phyloP scores from a whole-genome alignment of 2,113 vertebrate genomes.

The Dolichotis patagonum region DNA sequence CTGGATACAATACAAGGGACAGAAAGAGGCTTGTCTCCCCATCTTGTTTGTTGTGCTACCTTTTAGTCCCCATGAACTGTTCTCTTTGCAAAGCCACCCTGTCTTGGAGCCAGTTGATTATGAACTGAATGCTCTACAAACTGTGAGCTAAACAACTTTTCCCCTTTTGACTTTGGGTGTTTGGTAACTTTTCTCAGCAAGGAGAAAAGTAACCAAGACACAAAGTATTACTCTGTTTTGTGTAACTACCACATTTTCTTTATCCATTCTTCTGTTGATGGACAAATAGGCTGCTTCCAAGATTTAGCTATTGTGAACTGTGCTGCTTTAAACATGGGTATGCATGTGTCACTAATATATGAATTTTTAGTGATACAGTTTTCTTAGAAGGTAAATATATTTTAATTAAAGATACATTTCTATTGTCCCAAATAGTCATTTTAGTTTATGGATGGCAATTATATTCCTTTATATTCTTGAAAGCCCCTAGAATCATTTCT shows the following conservation, averaged over 20 bases:
- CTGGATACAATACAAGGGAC: background rate
- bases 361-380: constrained; percentile 35
- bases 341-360: background rate
- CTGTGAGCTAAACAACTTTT: background rate
- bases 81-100: background rate
- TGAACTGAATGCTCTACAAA: background rate
- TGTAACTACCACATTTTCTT: background rate
- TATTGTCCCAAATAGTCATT: constrained; percentile 49
- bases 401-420: constrained; percentile 51
- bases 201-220: background rate
- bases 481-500: background rate
- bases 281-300: background rate
- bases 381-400: background rate
- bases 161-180: background rate
- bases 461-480: background rate
- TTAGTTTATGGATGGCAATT: constrained; percentile 19
- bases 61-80: background rate
- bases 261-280: background rate
- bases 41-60: background rate
- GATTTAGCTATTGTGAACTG: background rate
- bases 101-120: background rate
- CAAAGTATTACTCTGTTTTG: background rate
- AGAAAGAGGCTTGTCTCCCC: background rate
- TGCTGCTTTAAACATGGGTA: background rate
- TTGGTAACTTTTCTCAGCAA: background rate